phyloP scores from a whole-genome alignment of 1,140 invertebrate genomes.

The Holcopasites calliopsidis region DNA sequence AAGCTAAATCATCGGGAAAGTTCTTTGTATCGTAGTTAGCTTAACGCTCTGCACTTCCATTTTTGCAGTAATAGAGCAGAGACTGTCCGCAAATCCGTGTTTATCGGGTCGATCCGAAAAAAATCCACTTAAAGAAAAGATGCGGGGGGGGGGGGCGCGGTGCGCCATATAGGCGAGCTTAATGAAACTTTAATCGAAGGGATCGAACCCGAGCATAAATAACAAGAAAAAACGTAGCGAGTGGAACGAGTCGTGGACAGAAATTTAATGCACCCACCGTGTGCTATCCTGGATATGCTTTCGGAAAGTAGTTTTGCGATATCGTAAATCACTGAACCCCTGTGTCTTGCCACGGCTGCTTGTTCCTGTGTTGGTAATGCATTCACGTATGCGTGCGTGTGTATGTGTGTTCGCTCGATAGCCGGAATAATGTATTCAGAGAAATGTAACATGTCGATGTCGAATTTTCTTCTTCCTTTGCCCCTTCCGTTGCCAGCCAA shows the following conservation, averaged over 20 bases:
- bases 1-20: background rate
- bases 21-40: background rate
- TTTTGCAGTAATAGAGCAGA: background rate
- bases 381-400: too few species aligned
- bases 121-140: constrained; percentile 11
- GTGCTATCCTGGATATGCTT: constrained; percentile 31
- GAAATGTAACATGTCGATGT: constrained; percentile 60
- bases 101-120: background rate
- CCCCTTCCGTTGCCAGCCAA: constrained; percentile 6
- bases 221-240: constrained; percentile 22
- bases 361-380: constrained; percentile 43
- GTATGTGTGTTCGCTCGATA: constrained; percentile 39
- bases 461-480: constrained; percentile 16
- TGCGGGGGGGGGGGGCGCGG: background rate
- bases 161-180: background rate
- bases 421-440: constrained; percentile 57
- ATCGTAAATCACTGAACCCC: constrained; percentile 61
- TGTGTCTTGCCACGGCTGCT: too few species aligned
- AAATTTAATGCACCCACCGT: constrained; percentile 58
- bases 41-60: too few species aligned
- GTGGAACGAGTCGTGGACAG: constrained; percentile 29
- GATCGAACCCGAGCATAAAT: constrained; percentile 18
- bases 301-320: constrained; percentile 56
- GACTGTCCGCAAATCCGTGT: background rate
- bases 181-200: constrained; percentile 36